phyloP scores from a whole-genome alignment of 2,113 vertebrate genomes.

The Poeciliopsis retropinna region DNA sequence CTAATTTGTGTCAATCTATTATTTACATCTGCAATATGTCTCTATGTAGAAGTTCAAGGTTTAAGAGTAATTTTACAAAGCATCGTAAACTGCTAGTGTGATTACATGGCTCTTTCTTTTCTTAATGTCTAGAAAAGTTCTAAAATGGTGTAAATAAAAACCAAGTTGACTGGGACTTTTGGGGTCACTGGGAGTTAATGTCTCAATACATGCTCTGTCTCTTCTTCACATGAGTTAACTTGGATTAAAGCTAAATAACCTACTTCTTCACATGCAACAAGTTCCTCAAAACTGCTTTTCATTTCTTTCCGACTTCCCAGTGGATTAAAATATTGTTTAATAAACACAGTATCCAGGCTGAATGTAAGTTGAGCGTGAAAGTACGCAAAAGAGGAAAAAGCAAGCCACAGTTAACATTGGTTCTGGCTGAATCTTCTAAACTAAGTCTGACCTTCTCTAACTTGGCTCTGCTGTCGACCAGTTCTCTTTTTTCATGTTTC shows the following conservation, averaged over 20 bases:
- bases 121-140: slow-evolving; percentile 17
- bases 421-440: slow-evolving; percentile 46
- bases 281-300: slow-evolving; percentile 48
- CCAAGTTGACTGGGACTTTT: slow-evolving; percentile 20
- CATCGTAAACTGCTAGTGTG: slow-evolving; percentile 3
- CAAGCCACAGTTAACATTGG: slow-evolving; percentile 58
- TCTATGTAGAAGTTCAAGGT: neutral
- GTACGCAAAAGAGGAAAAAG: slow-evolving; percentile 36
- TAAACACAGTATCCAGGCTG: slow-evolving; percentile 62
- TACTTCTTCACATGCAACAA: slow-evolving; percentile 42
- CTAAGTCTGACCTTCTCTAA: slow-evolving; percentile 50
- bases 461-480: slow-evolving; percentile 36
- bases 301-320: slow-evolving; percentile 32
- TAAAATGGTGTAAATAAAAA: slow-evolving; percentile 39
- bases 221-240: slow-evolving; percentile 37
- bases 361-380: slow-evolving; percentile 55
- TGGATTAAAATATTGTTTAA: slow-evolving; percentile 56
- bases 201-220: slow-evolving; percentile 36
- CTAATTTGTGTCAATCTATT: neutral
- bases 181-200: slow-evolving; percentile 50
- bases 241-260: slow-evolving; percentile 56
- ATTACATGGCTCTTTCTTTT: slow-evolving; percentile 20
- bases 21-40: neutral
- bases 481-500: slow-evolving; percentile 39
- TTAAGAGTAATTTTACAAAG: neutral